These are phyloP conservation scores for Amazona vittata DNA, from an alignment of 2,113 vertebrate genomes.

Conservation along the genomic window DNA sequence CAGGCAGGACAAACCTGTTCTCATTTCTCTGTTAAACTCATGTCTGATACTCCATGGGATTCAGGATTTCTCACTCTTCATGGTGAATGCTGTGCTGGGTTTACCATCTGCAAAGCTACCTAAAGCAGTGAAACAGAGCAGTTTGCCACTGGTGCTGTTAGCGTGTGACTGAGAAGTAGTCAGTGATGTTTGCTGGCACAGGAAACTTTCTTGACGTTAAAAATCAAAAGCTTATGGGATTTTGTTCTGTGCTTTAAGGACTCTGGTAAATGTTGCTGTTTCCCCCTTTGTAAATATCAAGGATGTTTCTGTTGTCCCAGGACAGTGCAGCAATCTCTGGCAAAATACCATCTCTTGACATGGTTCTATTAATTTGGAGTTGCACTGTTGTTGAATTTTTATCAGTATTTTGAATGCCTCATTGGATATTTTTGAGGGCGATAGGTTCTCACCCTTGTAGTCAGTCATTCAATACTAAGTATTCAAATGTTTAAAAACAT, in stretches of 20 bases:
- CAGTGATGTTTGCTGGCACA: no score
- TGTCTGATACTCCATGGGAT: background rate
- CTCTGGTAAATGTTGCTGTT: background rate
- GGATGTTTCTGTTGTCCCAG: background rate
- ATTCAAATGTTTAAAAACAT: background rate
- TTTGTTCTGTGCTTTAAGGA: background rate
- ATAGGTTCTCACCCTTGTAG: background rate
- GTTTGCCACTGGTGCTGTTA: background rate
- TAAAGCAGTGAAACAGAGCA: background rate
- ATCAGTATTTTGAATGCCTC: background rate
- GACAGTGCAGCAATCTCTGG: background rate
- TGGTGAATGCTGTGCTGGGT: background rate
- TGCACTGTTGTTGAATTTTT: background rate
- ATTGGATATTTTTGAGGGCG: background rate
- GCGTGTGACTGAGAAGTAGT: background rate
- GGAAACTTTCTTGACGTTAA: background rate
- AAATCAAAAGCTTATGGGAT: background rate
- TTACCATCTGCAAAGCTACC: background rate
- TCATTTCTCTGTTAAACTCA: background rate
- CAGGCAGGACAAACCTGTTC: background rate
- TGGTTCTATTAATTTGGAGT: background rate
- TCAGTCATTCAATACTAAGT: background rate
- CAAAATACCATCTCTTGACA: background rate
- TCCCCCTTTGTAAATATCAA: background rate
- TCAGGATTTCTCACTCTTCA: background rate